Evolutionary conservation across 2,888 invertebrate genomes (phyloP), one percentile per base, ranked within the genome.

Genomic region (Tromatobia lineatoria): DNA sequence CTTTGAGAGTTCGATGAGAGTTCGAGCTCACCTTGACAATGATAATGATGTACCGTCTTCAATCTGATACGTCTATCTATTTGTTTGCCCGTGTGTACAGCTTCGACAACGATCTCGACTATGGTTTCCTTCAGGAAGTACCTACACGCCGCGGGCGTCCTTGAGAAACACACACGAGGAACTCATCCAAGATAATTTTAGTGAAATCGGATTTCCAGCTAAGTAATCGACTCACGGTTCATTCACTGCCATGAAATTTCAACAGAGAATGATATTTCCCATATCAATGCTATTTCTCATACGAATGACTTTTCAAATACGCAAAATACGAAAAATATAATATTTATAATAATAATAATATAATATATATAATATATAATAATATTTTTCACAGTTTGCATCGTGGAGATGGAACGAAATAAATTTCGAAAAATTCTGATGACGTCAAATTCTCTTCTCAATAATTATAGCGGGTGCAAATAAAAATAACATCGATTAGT

Each of bases 1-100:
- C 67, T 34, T 25, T 23, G 38, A 42, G 29, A 93, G 91, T 91
- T 90, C 92, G 91, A 90, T 88, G 88, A 86, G 87, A 88, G 88
- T 85, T 85, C 85, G 20, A 70, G 52, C 66, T 85, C 82, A 83
- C 82, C 80, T 83, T 85, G 83, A 83, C 83, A 78, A 78, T 80
- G 77, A 79, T 74, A 15, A 54, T 74, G 11, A 64, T 34, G 34
- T 34, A n/a, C 67, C 42, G 23, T 20, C 45, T 54, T 57, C 13
- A 34, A 34, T 61, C 42, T 67, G 47, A 50, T 70, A 50, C 25
- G 13, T 50, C 2, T 29, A 3, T 29, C n/a, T 18, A 50, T 69
- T 6, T 47, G 20, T 50, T 4, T 47, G 29, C n/a, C 23, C 47
- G 25, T 29, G 45, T 47, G n/a, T 47, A 25, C 47, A 54, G 18